Percentiles rank a stretch among this genome's conserved stretches.
Conservation (phyloP, 2,888 invertebrate species). For the Lepidonotus clava region DNA sequence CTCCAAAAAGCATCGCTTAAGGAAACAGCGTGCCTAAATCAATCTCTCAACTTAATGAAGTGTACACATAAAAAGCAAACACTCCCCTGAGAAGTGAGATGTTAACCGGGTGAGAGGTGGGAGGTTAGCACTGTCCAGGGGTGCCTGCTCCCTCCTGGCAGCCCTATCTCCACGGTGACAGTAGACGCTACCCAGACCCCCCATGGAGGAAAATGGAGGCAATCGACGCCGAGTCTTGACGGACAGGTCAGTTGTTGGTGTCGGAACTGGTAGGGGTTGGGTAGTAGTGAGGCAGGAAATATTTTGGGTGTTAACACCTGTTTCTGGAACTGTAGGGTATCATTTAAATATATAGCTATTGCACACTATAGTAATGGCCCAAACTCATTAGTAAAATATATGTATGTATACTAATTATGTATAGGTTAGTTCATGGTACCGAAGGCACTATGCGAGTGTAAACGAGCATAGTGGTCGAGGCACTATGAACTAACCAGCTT, state of each 20-base stretch:
- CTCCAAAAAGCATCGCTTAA: background rate
- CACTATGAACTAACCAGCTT: no score
- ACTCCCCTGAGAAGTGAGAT: background rate
- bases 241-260: constrained; percentile 30
- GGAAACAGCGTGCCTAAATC: background rate
- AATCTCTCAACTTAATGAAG: background rate
- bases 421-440: no score
- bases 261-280: background rate
- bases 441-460: no score
- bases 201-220: background rate
- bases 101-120: background rate
- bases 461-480: no score
- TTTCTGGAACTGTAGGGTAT: no score
- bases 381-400: no score
- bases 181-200: constrained; percentile 32
- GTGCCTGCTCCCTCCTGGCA: background rate
- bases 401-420: no score
- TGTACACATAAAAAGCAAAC: background rate
- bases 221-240: constrained; percentile 1
- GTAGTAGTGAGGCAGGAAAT: background rate
- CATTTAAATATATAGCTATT: no score
- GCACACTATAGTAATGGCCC: no score
- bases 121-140: background rate
- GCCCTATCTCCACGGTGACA: constrained; percentile 6
- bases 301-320: no score